These are phyloP conservation scores for Malurus melanocephalus DNA, from an alignment of 2,113 vertebrate species.

Conservation along the genomic window DNA sequence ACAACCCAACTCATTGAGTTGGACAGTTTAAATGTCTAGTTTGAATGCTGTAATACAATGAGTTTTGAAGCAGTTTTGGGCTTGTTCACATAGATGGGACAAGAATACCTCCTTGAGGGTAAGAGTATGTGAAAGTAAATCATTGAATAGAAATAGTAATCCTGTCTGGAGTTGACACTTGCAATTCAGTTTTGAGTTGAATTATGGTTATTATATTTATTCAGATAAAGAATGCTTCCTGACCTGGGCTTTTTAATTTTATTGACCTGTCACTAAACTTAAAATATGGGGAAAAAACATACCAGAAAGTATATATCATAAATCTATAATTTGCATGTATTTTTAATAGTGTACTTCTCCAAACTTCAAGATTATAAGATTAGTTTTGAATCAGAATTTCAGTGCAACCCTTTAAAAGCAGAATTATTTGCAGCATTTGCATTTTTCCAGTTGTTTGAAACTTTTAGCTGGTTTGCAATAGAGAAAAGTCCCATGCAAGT, in stretches of 20 bases:
- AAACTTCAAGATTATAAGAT: background rate
- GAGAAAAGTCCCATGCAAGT: background rate
- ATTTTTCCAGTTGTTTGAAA: background rate
- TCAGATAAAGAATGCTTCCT: background rate
- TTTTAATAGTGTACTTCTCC: background rate
- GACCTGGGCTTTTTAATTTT: background rate
- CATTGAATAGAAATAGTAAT: background rate
- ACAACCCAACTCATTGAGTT: background rate
- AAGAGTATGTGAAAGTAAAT: background rate
- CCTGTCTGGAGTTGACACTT: background rate
- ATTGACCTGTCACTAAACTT: background rate
- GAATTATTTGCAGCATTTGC: background rate
- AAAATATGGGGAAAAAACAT: background rate
- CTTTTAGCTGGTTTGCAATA: background rate
- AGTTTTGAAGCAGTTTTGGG: background rate
- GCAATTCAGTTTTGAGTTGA: background rate
- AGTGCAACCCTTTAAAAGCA: background rate
- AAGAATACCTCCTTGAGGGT: background rate
- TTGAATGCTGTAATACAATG: background rate
- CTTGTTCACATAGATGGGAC: accelerated
- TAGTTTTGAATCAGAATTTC: background rate
- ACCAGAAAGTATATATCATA: background rate
- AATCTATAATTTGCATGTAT: background rate
- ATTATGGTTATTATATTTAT: background rate
- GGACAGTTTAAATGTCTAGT: background rate